Base-by-base conservation (phyloP, 1,140 invertebrate genomes). In the Neodiprion lecontei region DNA sequence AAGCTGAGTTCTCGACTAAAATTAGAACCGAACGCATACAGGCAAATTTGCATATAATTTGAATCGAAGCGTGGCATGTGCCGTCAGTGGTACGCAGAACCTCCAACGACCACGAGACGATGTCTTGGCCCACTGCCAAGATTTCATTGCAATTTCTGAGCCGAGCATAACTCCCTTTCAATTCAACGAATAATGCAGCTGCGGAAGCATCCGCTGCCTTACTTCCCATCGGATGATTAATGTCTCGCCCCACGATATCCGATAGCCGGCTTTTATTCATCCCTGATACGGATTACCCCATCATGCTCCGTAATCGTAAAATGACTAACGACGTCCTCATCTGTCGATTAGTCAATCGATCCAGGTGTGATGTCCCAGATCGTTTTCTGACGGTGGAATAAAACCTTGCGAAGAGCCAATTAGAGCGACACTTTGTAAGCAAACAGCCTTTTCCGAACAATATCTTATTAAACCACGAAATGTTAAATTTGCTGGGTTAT, bases 11-110 rank as follows among this genome's bases (percentile, higher is more conserved):
- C 53, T 17, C n/a, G 53, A 17, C n/a, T 61, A 61, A 61, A 61
- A 61, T 61, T 61, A 61, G 53, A 61, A 61, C 53, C 53, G n/a
- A 61, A 61, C 53, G 53, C 53, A 40, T 40, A 61, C 14, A 61
- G 9, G 53, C 53, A 61, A 61, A 61, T 61, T 61, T 61, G 53
- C 53, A 61, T 61, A 61, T 61, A 61, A 61, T 61, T 61, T 61
- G 53, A 61, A 61, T 61, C 53, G 11, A 17, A 61, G 53, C 53
- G 53, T 17, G 53, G 53, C 53, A 61, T 61, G 53, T 61, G 53
- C 53, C n/a, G 28, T 40, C 53, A 61, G 53, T 61, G 53, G 4
- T 61, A 61, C 53, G 53, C 53, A 61, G 53, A 61, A 61, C 11
- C 53, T 61, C 53, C 11, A 61, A 61, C 53, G 11, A 61, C n/a